Conservation (phyloP, 37 sponge, comb jelly and placozoan species). For the Halisarca cf. caerulea region DNA sequence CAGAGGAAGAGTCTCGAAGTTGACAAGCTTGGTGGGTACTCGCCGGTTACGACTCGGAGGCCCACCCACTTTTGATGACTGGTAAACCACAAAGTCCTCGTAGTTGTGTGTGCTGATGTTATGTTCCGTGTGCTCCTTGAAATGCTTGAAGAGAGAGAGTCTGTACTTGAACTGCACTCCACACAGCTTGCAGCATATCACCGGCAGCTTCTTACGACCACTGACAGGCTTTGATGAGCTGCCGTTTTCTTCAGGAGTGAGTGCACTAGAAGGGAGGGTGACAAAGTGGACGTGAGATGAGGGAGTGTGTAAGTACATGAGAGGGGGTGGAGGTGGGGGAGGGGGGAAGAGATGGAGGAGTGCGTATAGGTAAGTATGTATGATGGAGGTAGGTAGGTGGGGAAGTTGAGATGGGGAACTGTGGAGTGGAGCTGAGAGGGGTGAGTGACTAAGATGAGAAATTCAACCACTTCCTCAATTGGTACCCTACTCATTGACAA, state of each 20-base stretch:
- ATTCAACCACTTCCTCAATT: too few species aligned
- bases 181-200: slow-evolving; percentile 58
- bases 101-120: background rate
- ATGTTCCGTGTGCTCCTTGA: slow-evolving; percentile 43
- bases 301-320: too few species aligned
- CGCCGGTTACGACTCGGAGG: background rate
- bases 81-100: background rate
- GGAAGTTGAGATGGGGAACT: too few species aligned
- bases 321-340: too few species aligned
- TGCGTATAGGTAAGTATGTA: background rate
- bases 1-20: background rate
- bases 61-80: too few species aligned
- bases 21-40: background rate
- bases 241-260: background rate
- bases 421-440: too few species aligned
- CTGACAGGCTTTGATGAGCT: background rate
- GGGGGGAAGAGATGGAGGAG: background rate
- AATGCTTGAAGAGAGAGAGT: slow-evolving; percentile 59
- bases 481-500: too few species aligned
- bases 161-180: slow-evolving; percentile 49
- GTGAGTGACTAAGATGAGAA: too few species aligned
- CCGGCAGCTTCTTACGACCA: slow-evolving; percentile 16
- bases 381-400: background rate
- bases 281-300: too few species aligned
- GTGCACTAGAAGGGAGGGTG: too few species aligned